Evolutionary conservation across 2,888 invertebrate species (phyloP), one percentile per base, ranked within the genome.

Genomic region (Leucoma salicis): DNA sequence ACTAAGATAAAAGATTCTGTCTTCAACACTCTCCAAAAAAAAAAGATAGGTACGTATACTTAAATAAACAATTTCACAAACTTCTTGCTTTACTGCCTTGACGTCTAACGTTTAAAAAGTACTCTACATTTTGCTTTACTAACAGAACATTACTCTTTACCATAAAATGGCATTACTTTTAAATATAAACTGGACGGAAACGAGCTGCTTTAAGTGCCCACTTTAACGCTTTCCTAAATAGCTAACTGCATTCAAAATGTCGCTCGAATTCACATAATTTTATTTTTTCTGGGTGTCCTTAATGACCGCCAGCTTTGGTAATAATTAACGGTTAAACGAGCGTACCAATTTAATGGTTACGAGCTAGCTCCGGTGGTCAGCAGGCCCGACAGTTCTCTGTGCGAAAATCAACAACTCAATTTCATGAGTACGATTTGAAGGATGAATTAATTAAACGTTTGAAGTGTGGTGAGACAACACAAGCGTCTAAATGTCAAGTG

Each of bases 311-410:
- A 65, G 57, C 60, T 67, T 66, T 59, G 59, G 67, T 61, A 71
- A 73, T 78, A 83, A 84, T 82, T 78, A 82, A 79, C 75, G 74
- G 71, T 76, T 71, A 73, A 78, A 76, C 70, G 74, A 64, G 65
- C 70, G 71, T 66, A 78, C 80, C 79, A 82, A 82, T 81, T 83
- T 82, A 76, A 79, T 79, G 73, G 71, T 81, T 82, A 83, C 79
- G 74, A 82, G 73, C 70, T 68, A 78, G 75, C 85, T 85, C 83
- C 83, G 81, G 78, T 69, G 73, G 74, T 67, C 76, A 73, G 53
- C 57, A 63, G 53, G 61, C 62, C 16, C 46, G 56, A 65, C 56
- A 52, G 66, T 55, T 54, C 47, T 57, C 53, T 69, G 59, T 62
- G 69, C 71, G 63, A 70, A 72, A 68, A 67, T n/a, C 60, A 65